Conservation (phyloP, 2,797 vertebrate species). For the Sphenopsis melanotis region DNA sequence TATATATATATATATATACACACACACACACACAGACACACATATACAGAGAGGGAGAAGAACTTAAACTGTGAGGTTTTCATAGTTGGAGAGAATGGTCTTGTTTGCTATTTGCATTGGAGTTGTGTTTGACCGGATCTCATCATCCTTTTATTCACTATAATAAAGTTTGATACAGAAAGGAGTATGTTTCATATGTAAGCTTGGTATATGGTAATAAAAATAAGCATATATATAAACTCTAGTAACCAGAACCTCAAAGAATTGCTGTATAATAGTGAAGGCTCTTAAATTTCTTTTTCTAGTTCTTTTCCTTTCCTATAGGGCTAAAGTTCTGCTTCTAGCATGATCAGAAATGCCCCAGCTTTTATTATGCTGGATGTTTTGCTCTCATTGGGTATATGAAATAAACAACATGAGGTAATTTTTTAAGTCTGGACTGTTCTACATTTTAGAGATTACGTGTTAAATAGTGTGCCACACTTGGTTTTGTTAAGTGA, state of each 20-base stretch:
- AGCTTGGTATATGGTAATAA: background rate
- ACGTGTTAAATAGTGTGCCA: background rate
- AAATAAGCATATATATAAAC: background rate
- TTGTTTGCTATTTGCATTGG: background rate
- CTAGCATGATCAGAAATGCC: background rate
- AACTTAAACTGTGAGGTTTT: background rate
- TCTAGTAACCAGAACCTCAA: background rate
- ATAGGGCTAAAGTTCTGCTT: background rate
- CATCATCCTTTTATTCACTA: background rate
- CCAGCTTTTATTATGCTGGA: background rate
- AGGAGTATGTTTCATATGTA: background rate
- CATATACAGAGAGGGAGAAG: background rate
- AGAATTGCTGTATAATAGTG: background rate
- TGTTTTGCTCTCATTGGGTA: background rate
- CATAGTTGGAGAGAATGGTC: background rate
- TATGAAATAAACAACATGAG: background rate
- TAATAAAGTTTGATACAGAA: background rate
- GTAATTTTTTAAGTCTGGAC: background rate
- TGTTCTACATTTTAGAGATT: background rate
- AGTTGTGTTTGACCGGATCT: background rate
- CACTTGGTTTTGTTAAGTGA: background rate
- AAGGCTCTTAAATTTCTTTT: background rate
- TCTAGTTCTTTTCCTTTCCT: no score
- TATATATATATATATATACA: rapidly evolving
- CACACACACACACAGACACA: background rate